Base-by-base conservation (phyloP, 1,140 invertebrate genomes). In the Agraylea sexmaculata region DNA sequence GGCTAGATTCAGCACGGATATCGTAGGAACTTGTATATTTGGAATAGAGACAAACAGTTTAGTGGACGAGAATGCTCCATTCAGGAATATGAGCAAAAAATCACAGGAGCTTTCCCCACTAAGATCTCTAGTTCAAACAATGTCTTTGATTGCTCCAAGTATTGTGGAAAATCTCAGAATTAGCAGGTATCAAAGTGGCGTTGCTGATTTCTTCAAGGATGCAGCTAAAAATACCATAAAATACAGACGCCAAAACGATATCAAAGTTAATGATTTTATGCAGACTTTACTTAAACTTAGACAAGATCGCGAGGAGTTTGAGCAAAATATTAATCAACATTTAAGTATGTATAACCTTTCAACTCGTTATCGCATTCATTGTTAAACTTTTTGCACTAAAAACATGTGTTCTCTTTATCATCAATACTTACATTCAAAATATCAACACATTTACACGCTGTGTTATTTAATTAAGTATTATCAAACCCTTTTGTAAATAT, bases 331-430 rank as follows among this genome's bases (percentile, higher is more conserved):
- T 13, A 12, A 4, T 8, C 20, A 6, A 35, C 4, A 35, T 35
- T 17, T 35, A 18, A 35, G 4, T 18, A 12, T 7, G 20, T 7
- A 19, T 18, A 18, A 7, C 16, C 20, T 17, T 35, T 35, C 20
- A 35, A 18, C 15, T 18, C 15, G 7, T 18, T 18, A 6, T 7
- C 16, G 12, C 15, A 12, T 18, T 35, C 20, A 19, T 7, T 5
- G 18, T 18, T 35, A 16, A 13, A 21, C 37, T 23, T 40, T 35
- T 2, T 23, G 23, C 3, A 55, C 55, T 10, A 58, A 68, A 37
- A 62, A 68, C 31, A 71, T 74, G 44, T 67, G 74, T 7, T 57
- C 73, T 2, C 70, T 74, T 49, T 50, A 73, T 21, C 34, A 75
- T n/a, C 23, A 7, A 25, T n/a, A 7, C 23, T n/a, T 7, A 25